Evolutionary conservation across 1,140 invertebrate species (phyloP).

Genomic region (Diuraphis noxia): DNA sequence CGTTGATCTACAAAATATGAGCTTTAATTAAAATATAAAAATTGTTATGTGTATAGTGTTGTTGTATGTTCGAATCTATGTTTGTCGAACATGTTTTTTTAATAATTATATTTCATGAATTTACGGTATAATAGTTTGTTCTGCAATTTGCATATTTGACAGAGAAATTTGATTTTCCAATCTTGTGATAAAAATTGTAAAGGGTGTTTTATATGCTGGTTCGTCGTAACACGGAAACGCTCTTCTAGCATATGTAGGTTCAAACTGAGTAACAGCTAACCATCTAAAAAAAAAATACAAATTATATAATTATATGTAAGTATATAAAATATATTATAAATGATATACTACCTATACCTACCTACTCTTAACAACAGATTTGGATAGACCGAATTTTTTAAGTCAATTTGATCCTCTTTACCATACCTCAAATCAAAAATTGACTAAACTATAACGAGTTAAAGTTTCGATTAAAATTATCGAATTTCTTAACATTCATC

Average conservation of each 20-base stretch:
- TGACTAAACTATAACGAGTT: too few species aligned
- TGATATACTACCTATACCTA: too few species aligned
- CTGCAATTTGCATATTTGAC: background rate
- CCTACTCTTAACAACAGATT: too few species aligned
- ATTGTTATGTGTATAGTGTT: too few species aligned
- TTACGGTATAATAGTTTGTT: background rate
- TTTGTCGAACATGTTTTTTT: background rate
- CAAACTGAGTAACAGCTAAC: constrained; percentile 71
- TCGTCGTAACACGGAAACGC: constrained; percentile 82
- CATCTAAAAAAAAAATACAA: constrained; percentile 59
- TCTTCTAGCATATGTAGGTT: constrained; percentile 71
- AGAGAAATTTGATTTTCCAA: constrained; percentile 20
- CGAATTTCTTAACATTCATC: too few species aligned
- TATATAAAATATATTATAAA: too few species aligned
- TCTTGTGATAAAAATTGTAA: constrained; percentile 61
- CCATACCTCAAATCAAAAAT: too few species aligned
- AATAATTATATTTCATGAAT: constrained; percentile 59
- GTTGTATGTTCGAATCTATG: background rate
- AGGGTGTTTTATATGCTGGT: constrained; percentile 73
- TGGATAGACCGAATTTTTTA: too few species aligned
- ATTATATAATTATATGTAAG: background rate
- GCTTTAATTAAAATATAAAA: background rate
- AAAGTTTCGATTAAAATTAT: too few species aligned
- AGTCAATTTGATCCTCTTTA: too few species aligned
- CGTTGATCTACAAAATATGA: constrained; percentile 57